Evolutionary conservation across 2,797 vertebrate species (phyloP).

Genomic region (Helarctos malayanus): DNA sequence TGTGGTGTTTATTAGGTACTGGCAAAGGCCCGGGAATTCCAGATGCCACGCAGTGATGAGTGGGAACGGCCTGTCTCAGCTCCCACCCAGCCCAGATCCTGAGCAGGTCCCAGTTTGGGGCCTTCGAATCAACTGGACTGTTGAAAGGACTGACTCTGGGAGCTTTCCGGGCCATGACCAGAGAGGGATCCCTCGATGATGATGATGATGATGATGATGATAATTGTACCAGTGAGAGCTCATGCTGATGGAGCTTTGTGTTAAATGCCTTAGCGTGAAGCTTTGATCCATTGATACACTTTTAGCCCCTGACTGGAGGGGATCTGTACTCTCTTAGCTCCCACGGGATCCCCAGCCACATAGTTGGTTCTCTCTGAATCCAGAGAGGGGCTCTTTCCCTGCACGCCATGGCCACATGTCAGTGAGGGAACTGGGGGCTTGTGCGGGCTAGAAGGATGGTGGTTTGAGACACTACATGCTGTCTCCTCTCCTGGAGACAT

Average conservation of each 20-base stretch:
- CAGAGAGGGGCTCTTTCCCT: background rate
- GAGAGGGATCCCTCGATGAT: background rate
- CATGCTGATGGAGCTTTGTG: background rate
- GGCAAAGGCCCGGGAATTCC: constrained; percentile 59
- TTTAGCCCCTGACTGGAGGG: background rate
- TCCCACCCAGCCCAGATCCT: background rate
- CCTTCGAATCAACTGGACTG: constrained; percentile 8
- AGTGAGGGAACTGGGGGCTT: background rate
- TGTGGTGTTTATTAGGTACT: constrained; percentile 80
- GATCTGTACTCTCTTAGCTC: background rate
- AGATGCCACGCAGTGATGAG: constrained; percentile 72
- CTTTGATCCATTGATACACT: background rate
- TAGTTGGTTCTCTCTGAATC: background rate
- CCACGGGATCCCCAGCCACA: background rate
- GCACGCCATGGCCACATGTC: background rate
- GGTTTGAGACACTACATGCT: fast-evolving
- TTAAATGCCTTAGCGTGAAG: background rate
- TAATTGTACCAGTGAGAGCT: background rate
- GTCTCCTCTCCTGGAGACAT: background rate
- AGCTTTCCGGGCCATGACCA: constrained; percentile 7
- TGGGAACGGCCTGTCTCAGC: constrained; percentile 74
- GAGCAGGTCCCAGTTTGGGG: background rate
- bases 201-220: background rate
- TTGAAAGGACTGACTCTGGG: background rate
- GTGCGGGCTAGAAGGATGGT: background rate